Base-by-base conservation (phyloP, 2,113 vertebrate species). In the Baryphthengus martii region DNA sequence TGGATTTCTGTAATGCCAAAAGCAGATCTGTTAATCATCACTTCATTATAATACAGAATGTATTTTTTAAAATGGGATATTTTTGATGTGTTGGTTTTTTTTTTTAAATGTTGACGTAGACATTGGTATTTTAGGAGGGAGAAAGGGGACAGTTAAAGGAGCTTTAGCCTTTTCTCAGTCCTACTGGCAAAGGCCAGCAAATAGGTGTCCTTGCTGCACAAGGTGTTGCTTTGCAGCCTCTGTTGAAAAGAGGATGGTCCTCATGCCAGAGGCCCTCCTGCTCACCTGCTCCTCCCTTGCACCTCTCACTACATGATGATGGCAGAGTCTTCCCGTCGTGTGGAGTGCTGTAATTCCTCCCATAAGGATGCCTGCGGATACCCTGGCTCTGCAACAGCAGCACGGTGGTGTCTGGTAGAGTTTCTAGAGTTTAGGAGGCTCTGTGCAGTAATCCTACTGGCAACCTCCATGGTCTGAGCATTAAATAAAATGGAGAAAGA, bases 341-440 rank as follows among this genome's bases (percentile, higher is more conserved):
- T 13, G 45, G 35, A 37, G 35, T 18, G 40, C 72, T 66, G 3
- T 12, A 84, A 53, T 16, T 62, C 72, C 42, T 20, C 45, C 72
- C 26, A 0, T 7, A 13, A 5, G 39, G 39, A 20, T 49, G 39
- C 39, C 29, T 47, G 40, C 0, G 4, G 42, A 11, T 23, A 18
- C 12, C 12, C 23, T 11, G 13, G 11, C n/a, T 82, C 52, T 1
- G 1, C 33, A 75, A 52, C 17, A 18, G 62, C 75, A 86, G 63
- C 35, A 14, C 1, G 4, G 59, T 47, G n/a, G 35, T 55, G 71
- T 13, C 28, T 62, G 42, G 23, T 4, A 5, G 44, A n/a, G 26
- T n/a, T 66, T 16, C 39, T 11, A 2, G 8, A 7, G 4, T 24
- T 71, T 39, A 6, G 21, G n/a, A 58, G 61, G 7, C 28, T 56